Evolutionary conservation across 2,888 invertebrate species (phyloP).

Genomic region (Tipula lateralis): DNA sequence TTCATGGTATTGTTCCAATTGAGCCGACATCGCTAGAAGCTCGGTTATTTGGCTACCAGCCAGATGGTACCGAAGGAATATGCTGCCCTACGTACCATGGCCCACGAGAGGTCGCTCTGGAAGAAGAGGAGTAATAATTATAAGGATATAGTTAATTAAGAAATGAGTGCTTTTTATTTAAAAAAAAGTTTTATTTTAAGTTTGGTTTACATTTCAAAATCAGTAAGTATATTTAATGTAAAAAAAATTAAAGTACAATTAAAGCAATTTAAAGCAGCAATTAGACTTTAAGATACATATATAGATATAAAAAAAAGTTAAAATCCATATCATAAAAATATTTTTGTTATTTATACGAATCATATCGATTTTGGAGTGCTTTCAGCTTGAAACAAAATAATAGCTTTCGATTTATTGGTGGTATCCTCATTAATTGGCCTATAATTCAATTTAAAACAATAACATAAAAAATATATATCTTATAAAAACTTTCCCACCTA

Average conservation of each 20-base stretch:
- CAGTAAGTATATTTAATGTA: neutral
- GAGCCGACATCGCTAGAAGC: constrained; percentile 73
- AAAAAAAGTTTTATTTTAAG: neutral
- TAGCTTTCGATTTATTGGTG: neutral
- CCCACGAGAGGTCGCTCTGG: constrained; percentile 47
- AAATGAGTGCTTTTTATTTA: neutral
- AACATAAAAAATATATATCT: neutral
- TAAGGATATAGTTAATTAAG: neutral
- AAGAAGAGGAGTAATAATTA: constrained; percentile 42
- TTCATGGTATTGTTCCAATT: constrained; percentile 81
- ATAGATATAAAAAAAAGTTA: neutral
- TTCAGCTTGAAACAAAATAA: neutral
- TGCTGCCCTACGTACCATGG: constrained; percentile 64
- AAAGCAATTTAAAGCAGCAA: neutral
- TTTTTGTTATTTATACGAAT: neutral
- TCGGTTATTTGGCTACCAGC: constrained; percentile 74
- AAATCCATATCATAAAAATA: neutral
- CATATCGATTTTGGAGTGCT: neutral
- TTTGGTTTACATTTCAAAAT: neutral
- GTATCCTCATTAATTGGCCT: neutral
- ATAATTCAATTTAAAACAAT: neutral
- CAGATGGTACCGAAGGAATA: constrained; percentile 76
- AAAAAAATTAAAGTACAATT: neutral
- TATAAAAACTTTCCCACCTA: neutral
- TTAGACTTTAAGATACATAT: neutral